These are phyloP conservation scores for Leucoraja erinaceus DNA, from an alignment of 2,113 vertebrate species.

Conservation along the genomic window DNA sequence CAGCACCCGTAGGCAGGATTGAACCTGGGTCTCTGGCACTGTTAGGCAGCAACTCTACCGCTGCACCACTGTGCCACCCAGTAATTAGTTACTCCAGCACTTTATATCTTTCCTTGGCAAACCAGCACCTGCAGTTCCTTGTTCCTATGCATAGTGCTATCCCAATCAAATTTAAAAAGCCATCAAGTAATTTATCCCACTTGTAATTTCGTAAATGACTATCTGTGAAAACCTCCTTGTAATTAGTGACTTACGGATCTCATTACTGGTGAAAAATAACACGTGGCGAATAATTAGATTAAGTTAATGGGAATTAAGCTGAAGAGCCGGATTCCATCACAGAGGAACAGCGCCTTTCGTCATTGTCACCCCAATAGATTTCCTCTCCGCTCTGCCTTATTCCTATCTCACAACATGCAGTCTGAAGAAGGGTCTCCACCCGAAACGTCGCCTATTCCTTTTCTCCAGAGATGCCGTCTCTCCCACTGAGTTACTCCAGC, in stretches of 20 bases:
- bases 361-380: not conserved
- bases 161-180: not conserved
- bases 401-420: not conserved
- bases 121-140: too few species aligned
- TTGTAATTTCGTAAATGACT: not conserved
- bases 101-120: too few species aligned
- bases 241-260: not conserved
- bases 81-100: too few species aligned
- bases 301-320: not conserved
- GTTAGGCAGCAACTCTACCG: too few species aligned
- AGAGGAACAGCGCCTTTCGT: not conserved
- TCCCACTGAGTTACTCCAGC: too few species aligned
- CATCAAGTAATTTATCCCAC: not conserved
- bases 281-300: not conserved
- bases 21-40: too few species aligned
- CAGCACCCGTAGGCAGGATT: too few species aligned
- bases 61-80: too few species aligned
- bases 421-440: too few species aligned
- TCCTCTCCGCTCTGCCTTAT: not conserved
- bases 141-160: too few species aligned
- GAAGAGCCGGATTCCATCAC: not conserved
- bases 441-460: too few species aligned
- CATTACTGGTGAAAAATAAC: not conserved
- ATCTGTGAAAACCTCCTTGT: not conserved
- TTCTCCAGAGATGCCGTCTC: too few species aligned